These are phyloP conservation scores for Chanos chanos DNA, from an alignment of 2,797 vertebrate species.

Conservation along the genomic window DNA sequence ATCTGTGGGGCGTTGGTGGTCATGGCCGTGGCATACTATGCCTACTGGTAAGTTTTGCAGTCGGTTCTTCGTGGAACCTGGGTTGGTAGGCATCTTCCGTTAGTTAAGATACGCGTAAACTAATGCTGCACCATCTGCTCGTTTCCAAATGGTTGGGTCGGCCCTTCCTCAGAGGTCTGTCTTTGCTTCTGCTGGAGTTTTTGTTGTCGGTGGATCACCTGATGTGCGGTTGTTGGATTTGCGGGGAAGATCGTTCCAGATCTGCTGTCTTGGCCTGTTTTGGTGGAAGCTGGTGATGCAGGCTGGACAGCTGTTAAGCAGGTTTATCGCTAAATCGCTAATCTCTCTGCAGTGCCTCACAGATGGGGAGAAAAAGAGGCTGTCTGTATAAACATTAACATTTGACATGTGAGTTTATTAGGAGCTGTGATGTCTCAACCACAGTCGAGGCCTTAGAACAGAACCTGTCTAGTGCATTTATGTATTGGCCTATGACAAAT, in stretches of 20 bases:
- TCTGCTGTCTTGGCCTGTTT: conserved; percentile 1
- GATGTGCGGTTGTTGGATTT: not conserved
- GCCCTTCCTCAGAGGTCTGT: too few species aligned
- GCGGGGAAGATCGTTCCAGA: not conserved
- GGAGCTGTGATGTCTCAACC: too few species aligned
- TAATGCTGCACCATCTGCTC: too few species aligned
- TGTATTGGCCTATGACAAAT: too few species aligned
- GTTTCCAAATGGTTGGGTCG: too few species aligned
- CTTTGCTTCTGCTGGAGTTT: not conserved
- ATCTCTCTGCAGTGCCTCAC: too few species aligned
- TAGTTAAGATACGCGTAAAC: not conserved
- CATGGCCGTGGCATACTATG: conserved; percentile 88
- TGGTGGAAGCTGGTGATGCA: conserved; percentile 5
- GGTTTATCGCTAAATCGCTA: conserved; percentile 33
- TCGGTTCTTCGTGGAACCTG: not conserved
- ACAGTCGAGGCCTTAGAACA: too few species aligned
- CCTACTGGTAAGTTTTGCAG: conserved; percentile 85
- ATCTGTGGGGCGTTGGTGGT: conserved; percentile 80
- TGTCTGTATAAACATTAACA: not conserved
- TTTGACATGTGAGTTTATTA: too few species aligned
- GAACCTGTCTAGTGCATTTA: too few species aligned
- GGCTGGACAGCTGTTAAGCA: conserved; percentile 31
- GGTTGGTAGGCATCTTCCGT: not conserved
- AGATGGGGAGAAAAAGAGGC: not conserved
- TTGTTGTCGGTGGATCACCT: not conserved